These are phyloP conservation scores for Brachypteracias leptosomus DNA, from an alignment of 2,113 vertebrate species.

Conservation along the genomic window DNA sequence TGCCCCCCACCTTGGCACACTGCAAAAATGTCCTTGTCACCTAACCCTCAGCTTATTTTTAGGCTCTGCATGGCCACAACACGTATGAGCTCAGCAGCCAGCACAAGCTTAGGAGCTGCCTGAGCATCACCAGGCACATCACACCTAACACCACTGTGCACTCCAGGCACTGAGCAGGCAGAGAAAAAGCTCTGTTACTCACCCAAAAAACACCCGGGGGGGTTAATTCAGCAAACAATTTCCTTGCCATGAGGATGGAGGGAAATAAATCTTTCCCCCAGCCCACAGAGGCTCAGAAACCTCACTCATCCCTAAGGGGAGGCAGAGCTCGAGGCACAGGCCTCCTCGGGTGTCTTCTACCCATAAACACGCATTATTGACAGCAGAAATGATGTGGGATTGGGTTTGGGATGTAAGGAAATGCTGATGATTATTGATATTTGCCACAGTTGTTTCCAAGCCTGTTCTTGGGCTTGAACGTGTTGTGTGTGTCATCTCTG, in stretches of 20 bases:
- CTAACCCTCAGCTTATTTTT: neutral
- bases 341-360: neutral
- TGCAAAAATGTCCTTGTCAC: neutral
- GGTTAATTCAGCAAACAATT: neutral
- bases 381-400: neutral
- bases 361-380: neutral
- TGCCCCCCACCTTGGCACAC: neutral
- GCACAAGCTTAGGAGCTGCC: neutral
- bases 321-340: neutral
- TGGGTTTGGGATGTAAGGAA: neutral
- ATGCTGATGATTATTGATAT: neutral
- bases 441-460: constrained; percentile 38
- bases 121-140: neutral
- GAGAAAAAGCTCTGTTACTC: neutral
- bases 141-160: neutral
- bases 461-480: neutral
- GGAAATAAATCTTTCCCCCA: neutral
- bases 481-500: neutral
- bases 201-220: neutral
- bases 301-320: neutral
- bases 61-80: neutral
- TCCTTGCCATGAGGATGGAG: neutral
- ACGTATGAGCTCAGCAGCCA: neutral
- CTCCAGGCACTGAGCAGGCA: neutral
- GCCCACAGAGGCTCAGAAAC: neutral